A percentile compares a stretch with the other conserved stretches of the same genome.
Evolutionary conservation across 1,140 invertebrate species (phyloP).

Genomic region (Drosophila triauraria): DNA sequence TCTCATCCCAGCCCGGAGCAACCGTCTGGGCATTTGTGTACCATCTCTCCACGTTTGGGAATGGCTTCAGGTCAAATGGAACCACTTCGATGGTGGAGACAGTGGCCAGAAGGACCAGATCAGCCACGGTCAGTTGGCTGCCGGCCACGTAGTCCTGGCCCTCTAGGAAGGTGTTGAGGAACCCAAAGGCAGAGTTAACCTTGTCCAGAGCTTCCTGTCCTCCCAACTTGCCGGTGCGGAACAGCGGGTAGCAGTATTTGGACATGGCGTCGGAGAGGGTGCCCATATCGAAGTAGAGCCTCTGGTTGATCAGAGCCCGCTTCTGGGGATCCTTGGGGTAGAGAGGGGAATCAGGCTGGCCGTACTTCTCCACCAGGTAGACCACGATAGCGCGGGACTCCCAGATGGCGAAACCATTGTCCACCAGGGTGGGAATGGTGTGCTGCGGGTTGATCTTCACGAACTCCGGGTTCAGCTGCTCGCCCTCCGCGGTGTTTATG

Average conservation of each 20-base stretch:
- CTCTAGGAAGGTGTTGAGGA: slow-evolving; percentile 89
- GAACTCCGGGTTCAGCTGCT: slow-evolving; percentile 90
- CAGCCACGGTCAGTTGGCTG: slow-evolving; percentile 90
- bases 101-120: slow-evolving; percentile 87
- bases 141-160: slow-evolving; percentile 89
- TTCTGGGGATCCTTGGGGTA: slow-evolving; percentile 89
- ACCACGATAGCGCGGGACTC: slow-evolving; percentile 91
- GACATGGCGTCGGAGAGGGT: slow-evolving; percentile 88
- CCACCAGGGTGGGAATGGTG: slow-evolving; percentile 89
- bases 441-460: slow-evolving; percentile 87
- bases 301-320: slow-evolving; percentile 90
- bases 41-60: slow-evolving; percentile 90
- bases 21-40: slow-evolving; percentile 88
- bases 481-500: slow-evolving; percentile 87
- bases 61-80: slow-evolving; percentile 88
- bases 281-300: slow-evolving; percentile 90
- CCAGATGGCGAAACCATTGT: slow-evolving; percentile 88
- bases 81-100: slow-evolving; percentile 88
- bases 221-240: slow-evolving; percentile 87
- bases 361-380: slow-evolving; percentile 90
- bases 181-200: slow-evolving; percentile 87
- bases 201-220: slow-evolving; percentile 88
- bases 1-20: slow-evolving; percentile 87
- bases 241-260: slow-evolving; percentile 88
- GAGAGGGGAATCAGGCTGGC: slow-evolving; percentile 87